These are phyloP conservation scores for Podarcis muralis DNA, from an alignment of 2,113 vertebrate species.

Conservation along the genomic window DNA sequence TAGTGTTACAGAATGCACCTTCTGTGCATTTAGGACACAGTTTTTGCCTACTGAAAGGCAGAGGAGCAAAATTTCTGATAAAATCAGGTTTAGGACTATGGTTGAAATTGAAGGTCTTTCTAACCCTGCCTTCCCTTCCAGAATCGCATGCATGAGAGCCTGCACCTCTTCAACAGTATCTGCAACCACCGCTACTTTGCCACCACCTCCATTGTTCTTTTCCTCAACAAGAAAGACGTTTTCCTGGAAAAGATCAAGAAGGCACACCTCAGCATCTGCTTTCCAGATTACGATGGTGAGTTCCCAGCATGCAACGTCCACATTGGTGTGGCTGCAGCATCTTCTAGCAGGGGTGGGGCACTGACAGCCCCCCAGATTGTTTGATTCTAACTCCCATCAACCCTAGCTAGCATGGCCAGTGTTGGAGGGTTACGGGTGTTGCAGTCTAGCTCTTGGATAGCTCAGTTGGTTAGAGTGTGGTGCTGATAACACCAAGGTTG, in stretches of 20 bases:
- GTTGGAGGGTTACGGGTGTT: not conserved
- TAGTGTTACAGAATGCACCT: not conserved
- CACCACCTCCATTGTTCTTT: constrained; percentile 95
- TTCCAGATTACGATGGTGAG: constrained; percentile 95
- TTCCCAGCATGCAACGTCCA: not conserved
- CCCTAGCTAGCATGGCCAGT: not conserved
- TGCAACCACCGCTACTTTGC: constrained; percentile 98
- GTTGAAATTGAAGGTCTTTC: not conserved
- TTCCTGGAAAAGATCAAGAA: constrained; percentile 98
- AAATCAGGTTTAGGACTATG: no score
- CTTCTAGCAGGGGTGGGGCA: not conserved
- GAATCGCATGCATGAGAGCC: constrained; percentile 99
- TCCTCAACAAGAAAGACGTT: constrained; percentile 99
- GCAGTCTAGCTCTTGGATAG: not conserved
- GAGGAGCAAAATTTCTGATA: not conserved
- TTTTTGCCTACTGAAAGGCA: not conserved
- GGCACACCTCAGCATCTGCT: constrained; percentile 97
- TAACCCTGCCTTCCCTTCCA: constrained; percentile 50
- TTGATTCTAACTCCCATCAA: no score
- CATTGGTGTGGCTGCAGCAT: not conserved
- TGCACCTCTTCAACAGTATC: constrained; percentile 99
- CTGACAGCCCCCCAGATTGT: no score
- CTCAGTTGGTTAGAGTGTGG: not conserved
- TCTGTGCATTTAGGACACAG: not conserved
- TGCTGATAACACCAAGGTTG: no score